A percentile compares a stretch with the other conserved stretches of the same genome.
These are phyloP conservation scores for Antechinus flavipes DNA, from an alignment of 2,113 vertebrate species.

Conservation along the genomic window DNA sequence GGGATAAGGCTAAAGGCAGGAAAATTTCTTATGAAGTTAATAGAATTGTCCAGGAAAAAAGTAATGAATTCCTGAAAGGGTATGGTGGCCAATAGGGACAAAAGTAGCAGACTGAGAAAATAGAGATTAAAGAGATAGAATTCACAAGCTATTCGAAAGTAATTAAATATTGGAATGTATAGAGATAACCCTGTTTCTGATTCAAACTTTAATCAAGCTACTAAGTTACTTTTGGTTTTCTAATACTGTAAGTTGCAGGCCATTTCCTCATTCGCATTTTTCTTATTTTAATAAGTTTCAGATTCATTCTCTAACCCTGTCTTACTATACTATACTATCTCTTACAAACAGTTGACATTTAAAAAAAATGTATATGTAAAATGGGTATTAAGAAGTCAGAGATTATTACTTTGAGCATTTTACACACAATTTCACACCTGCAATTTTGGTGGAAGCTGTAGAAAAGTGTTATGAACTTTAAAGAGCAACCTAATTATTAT, in stretches of 20 bases:
- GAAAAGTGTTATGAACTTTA: not conserved
- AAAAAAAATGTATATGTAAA: not conserved
- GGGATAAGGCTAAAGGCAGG: not conserved
- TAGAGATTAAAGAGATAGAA: not conserved
- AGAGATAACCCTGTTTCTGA: not conserved
- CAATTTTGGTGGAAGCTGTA: not conserved
- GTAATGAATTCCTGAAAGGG: not conserved
- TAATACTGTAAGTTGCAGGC: not conserved
- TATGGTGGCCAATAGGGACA: not conserved
- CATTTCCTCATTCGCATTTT: not conserved
- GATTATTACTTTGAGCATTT: slow-evolving; percentile 5
- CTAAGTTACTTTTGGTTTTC: not conserved
- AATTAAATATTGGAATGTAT: not conserved
- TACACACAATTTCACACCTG: not conserved
- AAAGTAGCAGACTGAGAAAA: not conserved
- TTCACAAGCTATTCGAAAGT: not conserved
- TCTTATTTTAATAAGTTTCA: not conserved
- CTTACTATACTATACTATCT: not conserved
- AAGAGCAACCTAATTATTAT: slow-evolving; percentile 34
- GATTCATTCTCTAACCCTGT: not conserved
- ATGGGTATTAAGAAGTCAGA: not conserved
- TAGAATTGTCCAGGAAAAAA: not conserved
- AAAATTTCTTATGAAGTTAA: not conserved
- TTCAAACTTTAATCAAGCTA: not conserved
- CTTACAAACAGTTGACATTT: not conserved